Evolutionary conservation across 1,140 invertebrate species (phyloP), one percentile per base, ranked within the genome.

Genomic region (Adoxophyes honmai): DNA sequence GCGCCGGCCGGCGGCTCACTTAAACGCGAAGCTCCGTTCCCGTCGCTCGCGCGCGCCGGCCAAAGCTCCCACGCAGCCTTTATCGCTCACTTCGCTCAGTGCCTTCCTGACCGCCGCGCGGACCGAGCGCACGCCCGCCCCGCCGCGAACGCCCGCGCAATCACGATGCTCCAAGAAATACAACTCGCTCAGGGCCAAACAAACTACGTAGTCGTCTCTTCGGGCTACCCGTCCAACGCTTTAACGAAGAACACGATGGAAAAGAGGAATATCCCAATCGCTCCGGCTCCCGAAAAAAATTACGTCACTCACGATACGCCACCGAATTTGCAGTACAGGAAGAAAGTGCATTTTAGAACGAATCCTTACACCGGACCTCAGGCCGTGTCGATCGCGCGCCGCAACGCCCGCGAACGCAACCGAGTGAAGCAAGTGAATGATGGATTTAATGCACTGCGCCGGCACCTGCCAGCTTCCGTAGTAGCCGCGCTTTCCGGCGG

Each of bases 341-440:
- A 94, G 72, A 94, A 94, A 78, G 94, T 94, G 66, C 94, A 92
- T 68, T 95, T 94, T 68, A 86, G 83, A 52, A 90, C 86, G 1
- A 90, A 92, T 69, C 91, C 92, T 0, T 93, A 93, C 66, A 90
- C 90, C 6, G 88, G 90, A 56, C 91, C 92, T 4, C 94, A 95
- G 70, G 93, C 95, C 51, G 96, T 94, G 0, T 96, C 96, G 0
- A 97, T 98, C 4, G 95, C 96, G 0, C 90, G 97, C 51, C 91
- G 98, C 57, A 98, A 99, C 89, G 97, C 98, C 9, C 91, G 98
- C 0, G 98, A 98, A 86, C 90, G 97, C 39, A 98, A 98, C 88
- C 93, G 98, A 37, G 98, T 99, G 0, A 98, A 98, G 80, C 95
- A 98, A 91, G 96, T 98, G 68, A 98, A 99, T 90, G 95, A 97